Percentiles rank a stretch among this genome's conserved stretches.
These are phyloP conservation scores for Amphiprion percula DNA, from an alignment of 2,113 vertebrate genomes.

Conservation along the genomic window DNA sequence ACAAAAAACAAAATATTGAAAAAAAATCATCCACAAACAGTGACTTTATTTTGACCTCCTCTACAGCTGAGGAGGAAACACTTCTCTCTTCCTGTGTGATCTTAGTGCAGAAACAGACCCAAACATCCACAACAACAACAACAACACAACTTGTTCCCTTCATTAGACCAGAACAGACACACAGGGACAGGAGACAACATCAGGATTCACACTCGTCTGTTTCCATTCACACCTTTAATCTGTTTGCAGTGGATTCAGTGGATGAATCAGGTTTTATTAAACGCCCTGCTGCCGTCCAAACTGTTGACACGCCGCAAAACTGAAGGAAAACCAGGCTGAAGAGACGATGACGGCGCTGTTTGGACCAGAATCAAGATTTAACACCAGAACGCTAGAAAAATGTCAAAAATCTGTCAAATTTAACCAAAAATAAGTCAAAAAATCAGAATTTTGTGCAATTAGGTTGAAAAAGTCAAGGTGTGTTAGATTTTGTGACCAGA, in stretches of 20 bases:
- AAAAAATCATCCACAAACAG: constrained; percentile 59
- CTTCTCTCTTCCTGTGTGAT: constrained; percentile 72
- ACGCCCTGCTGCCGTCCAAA: neutral
- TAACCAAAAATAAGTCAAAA: no score
- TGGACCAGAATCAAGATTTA: constrained; percentile 39
- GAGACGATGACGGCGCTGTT: neutral
- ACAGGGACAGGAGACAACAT: constrained; percentile 11
- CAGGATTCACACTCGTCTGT: constrained; percentile 1
- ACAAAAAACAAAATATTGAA: constrained; percentile 8
- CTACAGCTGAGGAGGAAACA: constrained; percentile 75
- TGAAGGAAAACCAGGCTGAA: neutral
- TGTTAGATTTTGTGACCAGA: no score
- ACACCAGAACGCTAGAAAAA: neutral
- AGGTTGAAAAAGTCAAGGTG: no score
- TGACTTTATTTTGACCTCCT: constrained; percentile 55
- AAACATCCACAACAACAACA: constrained; percentile 51
- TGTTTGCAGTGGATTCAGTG: neutral
- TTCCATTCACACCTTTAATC: constrained; percentile 12
- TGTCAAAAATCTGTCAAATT: no score
- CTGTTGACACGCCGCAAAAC: constrained; percentile 35
- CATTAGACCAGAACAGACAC: constrained; percentile 86
- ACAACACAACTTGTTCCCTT: constrained; percentile 89
- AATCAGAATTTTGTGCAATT: no score
- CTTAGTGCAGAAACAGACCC: constrained; percentile 82
- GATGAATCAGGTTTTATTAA: neutral